A percentile compares a stretch with the other conserved stretches of the same genome.
phyloP scores from a whole-genome alignment of 1,140 invertebrate species.

The Aethina tumida region DNA sequence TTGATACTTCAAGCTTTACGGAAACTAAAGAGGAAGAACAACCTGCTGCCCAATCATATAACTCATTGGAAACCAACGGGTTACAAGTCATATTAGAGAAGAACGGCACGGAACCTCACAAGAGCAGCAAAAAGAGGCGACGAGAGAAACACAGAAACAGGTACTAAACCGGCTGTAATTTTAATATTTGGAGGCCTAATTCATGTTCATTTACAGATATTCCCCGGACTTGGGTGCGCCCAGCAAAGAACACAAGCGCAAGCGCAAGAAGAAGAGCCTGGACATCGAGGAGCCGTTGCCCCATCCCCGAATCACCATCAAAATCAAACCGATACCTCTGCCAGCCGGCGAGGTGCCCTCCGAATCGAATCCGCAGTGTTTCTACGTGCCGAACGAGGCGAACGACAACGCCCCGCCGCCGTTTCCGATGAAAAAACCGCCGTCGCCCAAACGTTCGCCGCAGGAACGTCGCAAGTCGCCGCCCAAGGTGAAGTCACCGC shows the following conservation, averaged over 20 bases:
- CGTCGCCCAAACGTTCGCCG: no score
- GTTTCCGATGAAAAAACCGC: constrained; percentile 21
- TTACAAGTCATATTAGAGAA: no score
- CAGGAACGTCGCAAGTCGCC: no score
- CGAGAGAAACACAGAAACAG: constrained; percentile 58
- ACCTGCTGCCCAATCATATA: no score
- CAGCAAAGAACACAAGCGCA: constrained; percentile 56
- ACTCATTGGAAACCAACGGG: no score
- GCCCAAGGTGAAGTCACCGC: no score
- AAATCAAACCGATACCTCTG: constrained; percentile 73
- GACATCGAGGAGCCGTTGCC: constrained; percentile 49
- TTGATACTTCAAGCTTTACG: no score
- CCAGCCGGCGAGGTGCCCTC: constrained; percentile 56
- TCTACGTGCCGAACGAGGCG: constrained; percentile 58
- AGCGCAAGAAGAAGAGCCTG: constrained; percentile 61
- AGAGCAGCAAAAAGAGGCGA: constrained; percentile 47
- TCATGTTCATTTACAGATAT: constrained; percentile 27
- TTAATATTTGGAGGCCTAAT: neutral
- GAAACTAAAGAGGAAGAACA: no score
- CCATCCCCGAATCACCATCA: constrained; percentile 66
- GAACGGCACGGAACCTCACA: constrained; percentile 24
- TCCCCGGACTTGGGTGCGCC: constrained; percentile 51
- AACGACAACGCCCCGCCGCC: constrained; percentile 51
- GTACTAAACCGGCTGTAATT: constrained; percentile 20
- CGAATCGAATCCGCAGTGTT: constrained; percentile 53